Evolutionary conservation across 2,113 vertebrate genomes (phyloP), one percentile per base, ranked within the genome.

Genomic region (Balaenoptera acutorostrata): DNA sequence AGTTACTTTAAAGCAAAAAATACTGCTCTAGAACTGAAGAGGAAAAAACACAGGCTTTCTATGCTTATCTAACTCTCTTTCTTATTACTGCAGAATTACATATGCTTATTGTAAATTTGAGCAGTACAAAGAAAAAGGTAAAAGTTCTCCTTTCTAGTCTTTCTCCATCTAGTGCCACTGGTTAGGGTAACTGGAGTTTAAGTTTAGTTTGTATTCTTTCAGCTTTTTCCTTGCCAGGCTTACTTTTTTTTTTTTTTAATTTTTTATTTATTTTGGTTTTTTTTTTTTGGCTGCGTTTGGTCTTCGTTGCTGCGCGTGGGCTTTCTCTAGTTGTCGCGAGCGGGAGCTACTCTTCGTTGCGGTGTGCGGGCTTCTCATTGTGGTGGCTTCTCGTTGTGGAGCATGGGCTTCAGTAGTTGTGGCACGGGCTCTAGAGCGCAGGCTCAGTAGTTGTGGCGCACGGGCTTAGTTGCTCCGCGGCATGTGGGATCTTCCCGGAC

Each of bases 1-100:
- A 95, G 39, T 91, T 91, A 55, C 31, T 93, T 90, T 46, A 57
- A 52, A 83, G 89, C 71, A 89, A 72, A 89, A 94, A 89, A 82
- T 25, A 68, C 11, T 52, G 8, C 66, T 77, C n/a, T 82, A 69
- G 33, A 72, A 39, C 4, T 69, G 68, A 84, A 81, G 29, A 90
- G 81, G 61, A 77, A 64, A 85, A 93, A 89, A n/a, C 33, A 83
- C 39, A 93, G 46, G 6, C 55, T 18, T 85, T 8, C 33, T 85
- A 2, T 52, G 36, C 74, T 95, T 93, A 36, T 74, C n/a, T 93
- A 68, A 69, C 66, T 41, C 12, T 61, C 8, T 46, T 27, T 88
- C 46, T 84, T 83, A 82, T 63, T 81, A 85, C 10, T 88, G 71
- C 18, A 95, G 25, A 91, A 59, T 90, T 85, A 83, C 6, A 90